Conservation (phyloP, 2,113 vertebrate species). For the Pampusana beccarii region DNA sequence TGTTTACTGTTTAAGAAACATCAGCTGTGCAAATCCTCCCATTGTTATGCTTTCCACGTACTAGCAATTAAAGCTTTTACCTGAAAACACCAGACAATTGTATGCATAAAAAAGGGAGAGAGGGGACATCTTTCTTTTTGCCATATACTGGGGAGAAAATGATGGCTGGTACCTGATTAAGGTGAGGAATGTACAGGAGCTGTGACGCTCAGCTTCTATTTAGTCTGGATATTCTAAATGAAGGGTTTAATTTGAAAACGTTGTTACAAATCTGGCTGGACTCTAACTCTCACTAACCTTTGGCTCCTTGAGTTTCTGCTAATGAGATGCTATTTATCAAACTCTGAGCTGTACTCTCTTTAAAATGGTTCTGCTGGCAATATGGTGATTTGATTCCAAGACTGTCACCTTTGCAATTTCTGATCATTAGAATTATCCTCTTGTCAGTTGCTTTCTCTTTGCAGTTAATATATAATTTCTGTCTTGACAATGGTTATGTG, state of each 20-base stretch:
- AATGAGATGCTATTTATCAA: slow-evolving; percentile 47
- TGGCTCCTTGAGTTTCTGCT: neutral
- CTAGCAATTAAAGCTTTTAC: slow-evolving; percentile 56
- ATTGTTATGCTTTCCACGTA: neutral
- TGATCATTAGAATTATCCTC: slow-evolving; percentile 5
- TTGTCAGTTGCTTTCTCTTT: neutral
- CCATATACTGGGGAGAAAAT: neutral
- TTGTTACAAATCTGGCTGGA: slow-evolving; percentile 29
- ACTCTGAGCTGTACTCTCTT: neutral
- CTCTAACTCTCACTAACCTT: slow-evolving; percentile 11
- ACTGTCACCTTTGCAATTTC: neutral
- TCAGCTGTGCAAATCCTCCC: slow-evolving; percentile 35
- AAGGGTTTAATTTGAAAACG: slow-evolving; percentile 19
- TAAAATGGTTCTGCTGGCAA: neutral
- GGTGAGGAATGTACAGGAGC: neutral
- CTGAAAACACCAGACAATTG: neutral
- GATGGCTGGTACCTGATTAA: neutral
- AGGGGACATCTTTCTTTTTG: neutral
- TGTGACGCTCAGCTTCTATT: neutral
- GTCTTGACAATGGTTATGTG: neutral
- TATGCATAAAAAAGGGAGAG: neutral
- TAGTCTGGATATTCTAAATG: neutral
- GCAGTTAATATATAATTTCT: slow-evolving; percentile 24
- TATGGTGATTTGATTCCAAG: neutral
- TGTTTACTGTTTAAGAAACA: slow-evolving; percentile 5